Percentiles rank a stretch among this genome's conserved stretches.
Evolutionary conservation across 2,113 vertebrate genomes (phyloP).

Genomic region (Conger conger): DNA sequence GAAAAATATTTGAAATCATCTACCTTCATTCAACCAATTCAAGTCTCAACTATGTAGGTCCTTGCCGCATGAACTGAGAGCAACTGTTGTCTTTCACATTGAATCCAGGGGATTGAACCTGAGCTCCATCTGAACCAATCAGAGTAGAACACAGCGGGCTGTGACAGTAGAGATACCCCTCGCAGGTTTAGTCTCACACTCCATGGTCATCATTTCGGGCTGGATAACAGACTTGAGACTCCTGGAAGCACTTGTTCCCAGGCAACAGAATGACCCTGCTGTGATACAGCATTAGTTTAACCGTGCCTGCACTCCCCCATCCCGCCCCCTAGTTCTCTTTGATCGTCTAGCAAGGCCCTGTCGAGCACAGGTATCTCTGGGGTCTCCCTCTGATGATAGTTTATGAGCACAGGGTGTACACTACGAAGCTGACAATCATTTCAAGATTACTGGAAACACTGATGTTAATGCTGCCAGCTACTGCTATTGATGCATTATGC

Average conservation of each 20-base stretch:
- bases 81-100: background rate
- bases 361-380: background rate
- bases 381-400: background rate
- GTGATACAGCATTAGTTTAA: background rate
- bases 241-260: background rate
- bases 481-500: background rate
- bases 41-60: background rate
- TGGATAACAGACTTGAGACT: background rate
- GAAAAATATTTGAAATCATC: background rate
- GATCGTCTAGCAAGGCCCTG: background rate
- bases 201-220: background rate
- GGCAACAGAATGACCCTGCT: background rate
- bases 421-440: background rate
- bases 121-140: background rate
- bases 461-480: background rate
- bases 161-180: background rate
- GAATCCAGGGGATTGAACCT: background rate
- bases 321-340: background rate
- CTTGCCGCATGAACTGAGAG: background rate
- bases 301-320: background rate
- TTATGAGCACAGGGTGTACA: background rate
- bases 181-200: background rate
- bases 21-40: background rate
- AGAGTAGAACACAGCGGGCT: background rate
- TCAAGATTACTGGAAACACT: background rate